Evolutionary conservation across 1,140 invertebrate genomes (phyloP), one percentile per base, ranked within the genome.

Genomic region (Anagrus nilaparvatae): DNA sequence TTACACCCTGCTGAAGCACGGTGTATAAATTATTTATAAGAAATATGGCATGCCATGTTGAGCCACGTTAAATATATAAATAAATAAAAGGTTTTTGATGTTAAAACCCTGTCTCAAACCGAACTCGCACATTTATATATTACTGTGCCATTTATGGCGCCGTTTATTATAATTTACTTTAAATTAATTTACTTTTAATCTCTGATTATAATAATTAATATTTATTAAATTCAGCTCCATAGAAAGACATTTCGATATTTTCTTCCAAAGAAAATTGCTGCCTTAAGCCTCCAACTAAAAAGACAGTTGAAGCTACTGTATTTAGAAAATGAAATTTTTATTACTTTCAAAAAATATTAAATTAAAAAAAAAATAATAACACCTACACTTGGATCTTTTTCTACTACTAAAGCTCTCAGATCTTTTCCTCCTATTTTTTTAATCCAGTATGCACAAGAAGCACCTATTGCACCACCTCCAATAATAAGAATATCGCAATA

Each of bases 231-330:
- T 98, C 84, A 20, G 87, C 79, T 25, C 83, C 81, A 70, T 79
- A 95, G 44, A 93, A 56, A 0, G 93, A 89, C 76, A 99, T 84
- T 58, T 87, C 69, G 38, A 98, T 87, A 69, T 97, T 97, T 71
- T 98, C 94, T 43, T 81, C 76, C 3, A 94, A 55, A 4, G 90
- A 88, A 70, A 95, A 99, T 62, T 99, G 95, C 58, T 97, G 93
- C 24, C 88, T 74, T 33, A 98, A 64, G 3, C 86, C 85, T 40
- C 91, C 91, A 20, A 81, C 74, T 3, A 90, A 92, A 43, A 92
- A 63, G 39, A 79, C 76, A 5, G 85, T 83, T 8, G 89, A 83
- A 14, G 78, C 75, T 53, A 74, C 65, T 68, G 59, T 91, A 95
- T 89, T 97, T 47, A 45, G 9, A 34, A 38, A 43, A 20, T 19